Evolutionary conservation across 1,140 invertebrate genomes (phyloP).

Genomic region (Pseudomyrmex gracilis): DNA sequence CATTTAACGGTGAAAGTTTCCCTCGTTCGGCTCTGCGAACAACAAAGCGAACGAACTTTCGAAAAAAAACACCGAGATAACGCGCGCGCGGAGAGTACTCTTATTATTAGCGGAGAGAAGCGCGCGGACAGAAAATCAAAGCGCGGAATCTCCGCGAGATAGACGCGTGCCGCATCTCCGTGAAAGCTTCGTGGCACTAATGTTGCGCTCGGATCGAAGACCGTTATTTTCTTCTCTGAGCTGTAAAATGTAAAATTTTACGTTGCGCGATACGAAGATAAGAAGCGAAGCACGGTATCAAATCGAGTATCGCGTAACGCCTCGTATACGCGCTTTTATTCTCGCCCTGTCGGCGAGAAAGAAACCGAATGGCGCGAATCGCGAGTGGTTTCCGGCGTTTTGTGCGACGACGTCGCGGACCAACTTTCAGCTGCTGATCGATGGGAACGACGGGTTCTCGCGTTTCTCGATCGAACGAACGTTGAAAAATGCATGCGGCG

Average conservation of each 20-base stretch:
- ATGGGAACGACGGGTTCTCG: neutral
- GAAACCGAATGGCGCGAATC: too few species aligned
- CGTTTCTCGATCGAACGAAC: neutral
- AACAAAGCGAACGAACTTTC: constrained; percentile 27
- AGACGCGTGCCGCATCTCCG: neutral
- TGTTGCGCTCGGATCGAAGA: neutral
- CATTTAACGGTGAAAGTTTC: constrained; percentile 69
- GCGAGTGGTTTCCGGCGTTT: neutral
- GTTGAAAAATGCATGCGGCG: constrained; percentile 35
- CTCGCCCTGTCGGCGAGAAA: too few species aligned
- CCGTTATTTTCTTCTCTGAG: too few species aligned
- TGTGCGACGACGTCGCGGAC: neutral
- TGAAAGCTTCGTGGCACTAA: neutral
- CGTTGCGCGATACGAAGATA: too few species aligned
- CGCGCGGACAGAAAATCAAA: neutral
- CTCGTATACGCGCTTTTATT: too few species aligned
- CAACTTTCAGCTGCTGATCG: constrained; percentile 14
- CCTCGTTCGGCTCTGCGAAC: constrained; percentile 26
- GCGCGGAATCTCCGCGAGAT: neutral
- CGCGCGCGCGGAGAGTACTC: neutral
- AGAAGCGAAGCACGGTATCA: too few species aligned
- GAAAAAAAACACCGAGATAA: constrained; percentile 20
- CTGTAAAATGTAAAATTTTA: too few species aligned
- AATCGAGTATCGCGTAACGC: neutral
- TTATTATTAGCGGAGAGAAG: neutral